Base-by-base conservation (phyloP, 2,113 vertebrate species). In the Marmota flaviventris region DNA sequence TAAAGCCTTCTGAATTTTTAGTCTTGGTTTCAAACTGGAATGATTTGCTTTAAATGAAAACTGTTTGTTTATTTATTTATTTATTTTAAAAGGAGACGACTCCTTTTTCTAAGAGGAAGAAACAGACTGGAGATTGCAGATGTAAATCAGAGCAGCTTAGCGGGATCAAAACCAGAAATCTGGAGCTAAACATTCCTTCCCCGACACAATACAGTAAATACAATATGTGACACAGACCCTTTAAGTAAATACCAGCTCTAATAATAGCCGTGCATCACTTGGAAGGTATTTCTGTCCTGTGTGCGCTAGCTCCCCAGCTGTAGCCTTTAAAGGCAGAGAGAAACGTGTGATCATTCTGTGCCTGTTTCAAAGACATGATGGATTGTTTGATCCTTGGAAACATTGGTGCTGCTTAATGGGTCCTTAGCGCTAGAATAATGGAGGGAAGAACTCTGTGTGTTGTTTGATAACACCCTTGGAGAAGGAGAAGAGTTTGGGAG, bases 241-340 rank as follows among this genome's bases (percentile, higher is more conserved):
- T 75, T 94, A 94, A 94, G 91, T 97, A 97, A 98, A 98, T 95
- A 97, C 92, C 97, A 97, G 63, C 69, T 94, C 96, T 97, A 97
- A 98, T 94, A 98, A 98, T 86, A 98, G 94, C 97, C 5, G 7
- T 4, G 25, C 95, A 97, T 98, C 96, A 95, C 73, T 86, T 16
- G 8, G 75, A 58, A 97, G 91, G 90, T 96, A 97, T 96, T 98
- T 97, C 97, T 96, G 95, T 93, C 95, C 18, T 75, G 63, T 86
- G 89, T 93, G 65, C 82, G 92, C 97, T 98, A 95, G 97, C 92
- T 98, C 90, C 94, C 92, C 84, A 97, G 42, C 67, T 78, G 3
- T 84, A 96, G 96, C 92, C 95, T 98, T 98, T 94, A 32, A 91
- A 95, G 86, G 91, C 83, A 89, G 75, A 96, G 39, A 69, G 25